Conservation (phyloP, 2,888 invertebrate species). For the Tetranychus truncatus region DNA sequence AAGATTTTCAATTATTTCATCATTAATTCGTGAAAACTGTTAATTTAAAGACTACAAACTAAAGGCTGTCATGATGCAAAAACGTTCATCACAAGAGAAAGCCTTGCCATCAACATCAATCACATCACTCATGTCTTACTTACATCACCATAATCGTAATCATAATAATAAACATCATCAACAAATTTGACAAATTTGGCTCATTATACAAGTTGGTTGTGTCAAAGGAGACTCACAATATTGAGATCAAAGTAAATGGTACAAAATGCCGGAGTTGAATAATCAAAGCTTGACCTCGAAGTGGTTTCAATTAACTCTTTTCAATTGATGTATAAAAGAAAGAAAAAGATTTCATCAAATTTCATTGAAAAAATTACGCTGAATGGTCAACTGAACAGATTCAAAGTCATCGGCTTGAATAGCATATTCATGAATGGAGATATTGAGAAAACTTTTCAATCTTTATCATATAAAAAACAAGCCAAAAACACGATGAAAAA, state of each 20-base stretch:
- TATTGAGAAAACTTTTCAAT: neutral
- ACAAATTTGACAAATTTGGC: no score
- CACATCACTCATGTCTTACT: neutral
- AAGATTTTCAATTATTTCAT: neutral
- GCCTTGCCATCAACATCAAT: neutral
- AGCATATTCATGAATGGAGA: neutral
- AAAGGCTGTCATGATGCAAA: neutral
- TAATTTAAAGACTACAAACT: neutral
- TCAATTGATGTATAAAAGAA: neutral
- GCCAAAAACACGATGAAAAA: neutral
- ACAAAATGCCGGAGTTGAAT: no score
- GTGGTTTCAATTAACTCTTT: no score
- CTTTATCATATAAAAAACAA: neutral
- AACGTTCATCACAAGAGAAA: neutral
- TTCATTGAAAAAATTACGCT: neutral
- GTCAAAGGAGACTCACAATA: no score
- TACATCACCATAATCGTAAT: no score
- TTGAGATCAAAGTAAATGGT: no score
- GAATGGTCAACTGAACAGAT: neutral
- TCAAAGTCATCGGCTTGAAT: neutral
- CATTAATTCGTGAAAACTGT: neutral
- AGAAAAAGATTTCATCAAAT: neutral
- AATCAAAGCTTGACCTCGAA: no score
- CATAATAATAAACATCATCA: no score
- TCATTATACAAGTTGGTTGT: no score